These are phyloP conservation scores for Ochlodes sylvanus DNA, from an alignment of 2,888 invertebrate species.

Conservation along the genomic window DNA sequence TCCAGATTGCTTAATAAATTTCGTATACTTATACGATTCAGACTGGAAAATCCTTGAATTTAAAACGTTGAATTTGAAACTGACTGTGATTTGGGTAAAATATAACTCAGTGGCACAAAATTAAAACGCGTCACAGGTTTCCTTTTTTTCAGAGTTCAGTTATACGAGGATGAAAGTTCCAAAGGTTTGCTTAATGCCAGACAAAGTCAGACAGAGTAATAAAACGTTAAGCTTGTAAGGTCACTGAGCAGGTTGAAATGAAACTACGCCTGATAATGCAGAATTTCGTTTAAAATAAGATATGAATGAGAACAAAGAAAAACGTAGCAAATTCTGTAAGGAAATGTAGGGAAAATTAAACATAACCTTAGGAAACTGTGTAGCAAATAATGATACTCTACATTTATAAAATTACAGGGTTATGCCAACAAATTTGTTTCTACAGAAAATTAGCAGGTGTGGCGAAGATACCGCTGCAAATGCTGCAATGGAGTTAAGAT, in stretches of 20 bases:
- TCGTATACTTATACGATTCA: constrained; percentile 20
- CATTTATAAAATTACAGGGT: too few species aligned
- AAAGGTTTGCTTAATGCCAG: constrained; percentile 32
- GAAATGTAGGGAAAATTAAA: not conserved
- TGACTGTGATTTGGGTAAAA: constrained; percentile 14
- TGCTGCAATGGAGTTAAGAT: too few species aligned
- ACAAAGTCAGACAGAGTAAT: constrained; percentile 22
- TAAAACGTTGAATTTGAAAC: constrained; percentile 13
- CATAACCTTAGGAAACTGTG: not conserved
- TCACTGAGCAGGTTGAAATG: constrained; percentile 18
- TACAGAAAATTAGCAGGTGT: not conserved
- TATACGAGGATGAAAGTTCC: constrained; percentile 26
- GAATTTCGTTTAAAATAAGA: constrained; percentile 10
- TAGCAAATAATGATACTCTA: too few species aligned
- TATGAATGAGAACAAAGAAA: constrained; percentile 5
- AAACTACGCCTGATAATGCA: constrained; percentile 26
- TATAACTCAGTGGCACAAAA: constrained; percentile 26
- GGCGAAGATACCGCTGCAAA: too few species aligned
- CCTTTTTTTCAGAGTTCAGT: constrained; percentile 19
- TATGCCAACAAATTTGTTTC: too few species aligned
- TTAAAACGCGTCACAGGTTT: constrained; percentile 15
- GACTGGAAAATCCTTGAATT: constrained; percentile 24
- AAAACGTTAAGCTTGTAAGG: constrained; percentile 28
- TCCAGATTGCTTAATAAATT: constrained; percentile 29
- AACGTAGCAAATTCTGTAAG: not conserved